Base-by-base conservation (phyloP, 2,113 vertebrate species). In the Gorilla gorilla region DNA sequence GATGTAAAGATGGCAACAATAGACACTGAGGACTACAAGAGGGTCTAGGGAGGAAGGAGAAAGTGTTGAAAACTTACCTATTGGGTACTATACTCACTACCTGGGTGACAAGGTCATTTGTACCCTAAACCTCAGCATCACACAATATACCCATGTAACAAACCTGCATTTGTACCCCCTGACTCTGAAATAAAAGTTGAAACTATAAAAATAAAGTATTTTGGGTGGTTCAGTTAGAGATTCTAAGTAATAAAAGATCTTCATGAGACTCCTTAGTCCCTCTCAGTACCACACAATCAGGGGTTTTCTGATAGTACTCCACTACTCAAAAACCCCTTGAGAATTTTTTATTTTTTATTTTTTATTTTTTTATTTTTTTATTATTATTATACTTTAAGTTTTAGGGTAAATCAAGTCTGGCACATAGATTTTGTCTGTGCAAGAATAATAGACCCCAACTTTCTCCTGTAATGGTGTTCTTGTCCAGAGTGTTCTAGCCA, bases 401-500 rank as follows among this genome's bases (percentile, higher is more conserved):
- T 45, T 10, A 45, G 45, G 45, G 45, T 45, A 97, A 93, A 93
- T 81, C 40, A 81, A 97, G 17, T 94, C n/a, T 76, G 10, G 10
- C 68, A 22, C 59, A 92, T 81, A 90, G 22, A 94, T 32, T 30
- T 0, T 91, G 72, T 87, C 48, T 94, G 11, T 79, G 30, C 9
- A 1, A 93, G 38, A 86, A 97, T 92, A 97, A 95, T 59, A 82
- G 17, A 94, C 32, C 57, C 59, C 75, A 83, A 11, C 25, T 6
- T 96, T 95, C 70, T 87, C 73, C 57, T 96, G 64, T 95, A 94
- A 96, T 94, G 32, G 40, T 95, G 61, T 13, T 89, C 35, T 89
- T 97, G 57, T 94, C 78, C 52, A 86, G 78, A 95, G 86, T 96
- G 52, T 93, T 94, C 92, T 88, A 83, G 61, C 32, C 73, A 94